Evolutionary conservation across 2,113 vertebrate species (phyloP).

Genomic region (Silurus asotus): DNA sequence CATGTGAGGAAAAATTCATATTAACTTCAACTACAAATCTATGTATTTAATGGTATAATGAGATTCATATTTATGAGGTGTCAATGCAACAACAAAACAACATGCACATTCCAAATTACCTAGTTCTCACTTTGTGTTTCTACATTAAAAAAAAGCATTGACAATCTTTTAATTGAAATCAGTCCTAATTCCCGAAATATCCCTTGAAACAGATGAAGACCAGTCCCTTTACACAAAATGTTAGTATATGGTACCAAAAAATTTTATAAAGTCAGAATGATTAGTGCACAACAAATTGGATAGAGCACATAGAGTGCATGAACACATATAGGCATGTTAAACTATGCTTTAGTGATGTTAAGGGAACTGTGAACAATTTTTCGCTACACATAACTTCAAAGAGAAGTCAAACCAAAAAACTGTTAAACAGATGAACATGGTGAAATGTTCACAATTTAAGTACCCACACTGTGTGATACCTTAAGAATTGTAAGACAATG

Average conservation of each 20-base stretch:
- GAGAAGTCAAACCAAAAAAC: background rate
- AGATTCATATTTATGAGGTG: no score
- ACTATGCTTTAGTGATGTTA: conserved; percentile 3
- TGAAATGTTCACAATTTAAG: background rate
- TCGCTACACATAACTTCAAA: background rate
- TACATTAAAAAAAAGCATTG: conserved; percentile 24
- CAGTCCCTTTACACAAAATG: conserved; percentile 9
- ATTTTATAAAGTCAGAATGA: background rate
- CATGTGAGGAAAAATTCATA: background rate
- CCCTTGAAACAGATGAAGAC: background rate
- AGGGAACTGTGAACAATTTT: background rate
- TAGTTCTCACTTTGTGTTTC: background rate
- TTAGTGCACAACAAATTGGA: background rate
- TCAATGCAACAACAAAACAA: background rate
- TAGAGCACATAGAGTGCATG: background rate
- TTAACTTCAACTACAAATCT: conserved; percentile 13
- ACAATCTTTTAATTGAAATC: conserved; percentile 42
- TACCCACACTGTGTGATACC: conserved; percentile 5
- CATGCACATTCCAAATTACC: background rate
- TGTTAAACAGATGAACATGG: background rate
- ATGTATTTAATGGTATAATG: conserved; percentile 25
- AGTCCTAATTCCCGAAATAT: background rate
- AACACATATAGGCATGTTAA: background rate
- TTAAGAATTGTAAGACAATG: conserved; percentile 6
- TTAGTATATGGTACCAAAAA: conserved; percentile 3